phyloP scores from a whole-genome alignment of 2,888 invertebrate species.

The Leucophenga montana region DNA sequence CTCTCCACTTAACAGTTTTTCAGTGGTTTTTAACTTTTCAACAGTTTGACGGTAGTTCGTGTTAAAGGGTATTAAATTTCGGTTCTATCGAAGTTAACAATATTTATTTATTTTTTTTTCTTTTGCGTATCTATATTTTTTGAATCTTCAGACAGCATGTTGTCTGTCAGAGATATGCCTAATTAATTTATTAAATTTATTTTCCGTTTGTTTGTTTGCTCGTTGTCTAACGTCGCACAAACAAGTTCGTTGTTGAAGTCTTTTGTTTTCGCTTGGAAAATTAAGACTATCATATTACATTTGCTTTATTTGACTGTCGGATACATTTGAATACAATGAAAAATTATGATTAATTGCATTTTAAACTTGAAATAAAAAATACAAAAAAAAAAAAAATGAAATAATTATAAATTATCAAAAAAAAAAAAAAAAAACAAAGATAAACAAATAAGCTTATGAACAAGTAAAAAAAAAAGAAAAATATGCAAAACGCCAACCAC shows the following conservation, averaged over 20 bases:
- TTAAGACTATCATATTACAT: conserved; percentile 14
- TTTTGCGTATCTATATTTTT: neutral
- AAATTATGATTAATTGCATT: conserved; percentile 22
- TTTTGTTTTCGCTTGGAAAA: conserved; percentile 28
- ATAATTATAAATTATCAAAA: neutral
- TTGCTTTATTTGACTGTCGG: neutral
- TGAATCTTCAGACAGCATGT: neutral
- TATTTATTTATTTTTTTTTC: neutral
- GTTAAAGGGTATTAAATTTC: too few species aligned
- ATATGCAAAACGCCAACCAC: conserved; percentile 6
- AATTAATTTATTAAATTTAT: conserved; percentile 32
- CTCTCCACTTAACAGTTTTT: too few species aligned
- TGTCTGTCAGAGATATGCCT: conserved; percentile 32
- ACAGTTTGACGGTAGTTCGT: too few species aligned
- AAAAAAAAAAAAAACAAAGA: neutral
- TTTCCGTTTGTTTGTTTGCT: neutral
- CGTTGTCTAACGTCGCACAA: conserved; percentile 16
- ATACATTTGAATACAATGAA: conserved; percentile 17
- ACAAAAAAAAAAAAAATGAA: neutral
- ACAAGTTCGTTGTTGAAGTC: conserved; percentile 28
- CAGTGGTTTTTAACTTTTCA: too few species aligned
- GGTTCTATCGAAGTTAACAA: too few species aligned
- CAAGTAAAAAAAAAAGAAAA: too few species aligned
- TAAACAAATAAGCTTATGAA: conserved; percentile 4
- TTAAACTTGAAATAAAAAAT: neutral